Evolutionary conservation across 2,888 invertebrate species (phyloP), one percentile per base, ranked within the genome.

Genomic region (Tenthredo distinguenda): DNA sequence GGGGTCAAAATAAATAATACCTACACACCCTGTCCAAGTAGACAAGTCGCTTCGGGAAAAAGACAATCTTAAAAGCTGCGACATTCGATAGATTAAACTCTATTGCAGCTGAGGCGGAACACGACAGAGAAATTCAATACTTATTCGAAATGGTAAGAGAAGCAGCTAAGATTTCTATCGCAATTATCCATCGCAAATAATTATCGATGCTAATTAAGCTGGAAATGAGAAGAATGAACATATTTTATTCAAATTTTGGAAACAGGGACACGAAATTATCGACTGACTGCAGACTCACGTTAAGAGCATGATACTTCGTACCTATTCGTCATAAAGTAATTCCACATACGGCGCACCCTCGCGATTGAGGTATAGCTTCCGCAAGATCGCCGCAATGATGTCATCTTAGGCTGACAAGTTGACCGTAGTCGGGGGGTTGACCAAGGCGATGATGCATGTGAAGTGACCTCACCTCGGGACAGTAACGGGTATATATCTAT

Each of bases 1-100:
- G 88, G 88, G 89, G 88, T 91, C 89, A 90, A 91, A 90, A 91
- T 90, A 91, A 91, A 91, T 91, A 91, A 91, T 90, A 90, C 90
- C 89, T 89, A 87, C 87, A 82, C 76, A 68, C 77, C 55, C 47
- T 31, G 68, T 72, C 37, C 77, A 55, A 55, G 18, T 18, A 47
- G 47, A 77, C 50, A 6, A 15, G 77, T 9, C 50, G 50, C n/a
- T 50, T 4, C 77, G 50, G 26, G 55, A 37, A 81, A 40, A 81
- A 58, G 62, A 81, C 37, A 62, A 34, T 34, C 77, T 31, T 34
- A 18, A 21, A 77, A 77, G 47, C 77, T 21, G 79, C 79, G 21
- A 58, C 62, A 40, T 55, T 77, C n/a, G 50, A 81, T 21, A 81
- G 31, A 26, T 72, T 37, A 21, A n/a, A 72, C n/a, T 72, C 6